Base-by-base conservation (phyloP, 2,797 vertebrate genomes). In the Eleutherodactylus coqui region DNA sequence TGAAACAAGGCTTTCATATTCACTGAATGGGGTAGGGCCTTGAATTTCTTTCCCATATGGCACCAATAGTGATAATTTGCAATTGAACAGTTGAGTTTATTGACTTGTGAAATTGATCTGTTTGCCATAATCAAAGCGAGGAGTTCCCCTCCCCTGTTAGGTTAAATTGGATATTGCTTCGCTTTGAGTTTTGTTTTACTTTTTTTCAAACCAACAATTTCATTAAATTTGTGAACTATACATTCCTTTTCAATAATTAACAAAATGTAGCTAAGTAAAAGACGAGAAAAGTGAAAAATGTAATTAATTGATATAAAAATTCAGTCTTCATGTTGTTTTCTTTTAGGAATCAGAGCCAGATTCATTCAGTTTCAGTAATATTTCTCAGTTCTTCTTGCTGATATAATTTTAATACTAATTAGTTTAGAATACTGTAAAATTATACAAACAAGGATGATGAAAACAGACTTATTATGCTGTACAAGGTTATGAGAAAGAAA, bases 401-500 rank as follows among this genome's bases (percentile, higher is more conserved):
- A 41, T 70, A 70, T 41, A 24, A 24, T 70, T 70, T 41, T 41
- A 70, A 41, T 69, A 69, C 34, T 36, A 38, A 69, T 36, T 69
- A 69, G 19, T 70, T 64, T 32, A 64, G 29, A 16, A 13, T 70
- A 38, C 34, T 70, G 67, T 38, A 70, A 41, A 70, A 70, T 24
- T 41, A 24, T 70, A 7, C 34, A 70, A 70, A 38, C 13, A 70
- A 11, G 17, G 21, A 38, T 70, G 67, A 70, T 70, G 67, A 41
- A 41, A 36, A 70, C 19, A 70, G 2, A 70, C 19, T 24, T 70
- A 2, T 24, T 4, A 38, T n/a, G 34, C 3, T 41, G n/a, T 64
- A 64, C 60, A 24, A 21, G 67, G 67, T 70, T 41, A 70, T 41
- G 19, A n/a, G 21, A 70, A 70, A 70, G 67, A 41, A 70, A 70